Evolutionary conservation across 1,140 invertebrate genomes (phyloP).

Genomic region (Brachionus sp.): DNA sequence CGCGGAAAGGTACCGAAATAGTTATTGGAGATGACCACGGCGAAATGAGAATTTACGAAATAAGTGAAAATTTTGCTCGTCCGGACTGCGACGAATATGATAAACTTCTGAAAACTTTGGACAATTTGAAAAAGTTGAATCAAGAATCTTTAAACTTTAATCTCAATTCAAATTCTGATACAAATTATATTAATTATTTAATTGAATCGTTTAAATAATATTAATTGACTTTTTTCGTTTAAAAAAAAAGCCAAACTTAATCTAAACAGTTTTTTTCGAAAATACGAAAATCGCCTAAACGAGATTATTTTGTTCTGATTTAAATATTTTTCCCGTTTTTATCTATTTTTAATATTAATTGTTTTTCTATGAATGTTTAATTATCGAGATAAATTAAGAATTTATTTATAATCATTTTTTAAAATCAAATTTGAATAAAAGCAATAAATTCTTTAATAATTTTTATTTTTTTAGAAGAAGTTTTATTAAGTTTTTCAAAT

Average conservation of each 20-base stretch:
- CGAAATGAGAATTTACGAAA: conserved; percentile 89
- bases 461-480: not conserved
- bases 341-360: not conserved
- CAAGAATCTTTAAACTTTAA: conserved; percentile 21
- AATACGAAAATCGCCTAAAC: not conserved
- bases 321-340: not conserved
- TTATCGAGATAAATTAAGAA: not conserved
- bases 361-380: conserved; percentile 15
- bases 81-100: not conserved
- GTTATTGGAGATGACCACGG: conserved; percentile 88
- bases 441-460: not conserved
- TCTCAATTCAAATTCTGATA: not conserved
- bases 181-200: conserved; percentile 40
- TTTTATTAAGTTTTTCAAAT: too few relatives aligned
- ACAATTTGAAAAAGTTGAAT: conserved; percentile 34
- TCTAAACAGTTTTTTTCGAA: not conserved
- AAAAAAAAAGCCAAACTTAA: not conserved
- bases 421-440: not conserved
- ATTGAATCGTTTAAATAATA: conserved; percentile 37
- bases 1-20: conserved; percentile 82
- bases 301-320: not conserved
- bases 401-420: not conserved
- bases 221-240: not conserved
- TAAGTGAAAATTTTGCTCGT: conserved; percentile 67
- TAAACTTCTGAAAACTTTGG: not conserved